Conservation (phyloP, 2,888 invertebrate genomes). For the Perithous albicinctus region DNA sequence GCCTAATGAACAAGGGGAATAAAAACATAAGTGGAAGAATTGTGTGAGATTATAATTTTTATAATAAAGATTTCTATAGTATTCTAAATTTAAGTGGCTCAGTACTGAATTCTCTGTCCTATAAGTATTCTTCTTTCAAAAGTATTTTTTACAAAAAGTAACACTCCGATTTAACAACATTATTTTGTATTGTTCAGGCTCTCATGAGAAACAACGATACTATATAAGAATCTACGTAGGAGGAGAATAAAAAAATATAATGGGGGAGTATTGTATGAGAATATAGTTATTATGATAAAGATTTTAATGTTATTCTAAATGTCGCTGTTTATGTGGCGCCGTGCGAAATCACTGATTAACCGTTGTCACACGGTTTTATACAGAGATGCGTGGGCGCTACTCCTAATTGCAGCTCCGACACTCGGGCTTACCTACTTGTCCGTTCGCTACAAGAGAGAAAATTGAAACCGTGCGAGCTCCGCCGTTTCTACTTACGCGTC, state of each 20-base stretch:
- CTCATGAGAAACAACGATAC: not conserved
- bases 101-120: too few species aligned
- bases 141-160: too few species aligned
- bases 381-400: slow-evolving; percentile 46
- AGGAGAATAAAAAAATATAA: not conserved
- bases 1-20: too few species aligned
- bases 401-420: slow-evolving; percentile 62
- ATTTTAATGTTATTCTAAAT: slow-evolving; percentile 40
- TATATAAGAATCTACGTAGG: not conserved
- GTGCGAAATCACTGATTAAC: slow-evolving; percentile 61
- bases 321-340: slow-evolving; percentile 37
- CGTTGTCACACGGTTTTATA: slow-evolving; percentile 63
- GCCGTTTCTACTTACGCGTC: slow-evolving; percentile 41
- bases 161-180: too few species aligned
- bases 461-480: slow-evolving; percentile 64
- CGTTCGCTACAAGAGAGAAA: slow-evolving; percentile 33
- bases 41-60: too few species aligned
- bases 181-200: too few species aligned
- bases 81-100: too few species aligned
- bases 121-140: too few species aligned
- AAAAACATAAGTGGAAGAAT: too few species aligned
- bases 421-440: slow-evolving; percentile 28
- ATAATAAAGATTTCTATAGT: too few species aligned
- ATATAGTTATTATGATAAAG: slow-evolving; percentile 5
- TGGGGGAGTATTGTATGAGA: not conserved